A percentile compares a stretch with the other conserved stretches of the same genome.
These are phyloP conservation scores for Sus cebifrons DNA, from an alignment of 2,797 vertebrate genomes.

Conservation along the genomic window DNA sequence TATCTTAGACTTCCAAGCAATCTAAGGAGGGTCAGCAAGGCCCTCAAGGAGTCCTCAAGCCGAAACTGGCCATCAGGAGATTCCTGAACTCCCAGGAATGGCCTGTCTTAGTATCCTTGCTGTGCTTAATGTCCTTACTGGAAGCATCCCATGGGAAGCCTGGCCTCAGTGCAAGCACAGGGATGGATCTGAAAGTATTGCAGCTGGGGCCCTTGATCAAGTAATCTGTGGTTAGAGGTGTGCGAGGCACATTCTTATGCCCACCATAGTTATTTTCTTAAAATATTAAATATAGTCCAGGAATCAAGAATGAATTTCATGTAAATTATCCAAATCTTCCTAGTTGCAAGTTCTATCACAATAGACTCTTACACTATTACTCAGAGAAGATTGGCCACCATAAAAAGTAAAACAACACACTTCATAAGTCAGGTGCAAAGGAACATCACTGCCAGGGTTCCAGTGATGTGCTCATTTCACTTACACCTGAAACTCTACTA, in stretches of 20 bases:
- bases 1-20: not conserved
- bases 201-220: not conserved
- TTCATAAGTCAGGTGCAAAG: not conserved
- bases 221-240: not conserved
- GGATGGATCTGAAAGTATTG: not conserved
- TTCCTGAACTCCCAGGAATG: not conserved
- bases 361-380: not conserved
- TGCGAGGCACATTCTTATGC: not conserved
- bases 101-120: not conserved
- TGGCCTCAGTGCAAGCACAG: not conserved
- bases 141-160: not conserved
- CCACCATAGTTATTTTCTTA: not conserved
- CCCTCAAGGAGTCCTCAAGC: not conserved
- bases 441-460: not conserved
- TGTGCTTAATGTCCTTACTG: not conserved
- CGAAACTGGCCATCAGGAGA: not conserved
- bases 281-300: not conserved
- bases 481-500: not conserved
- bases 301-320: not conserved
- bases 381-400: slow-evolving; percentile 33
- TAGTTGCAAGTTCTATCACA: not conserved
- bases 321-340: not conserved
- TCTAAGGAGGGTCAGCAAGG: not conserved
- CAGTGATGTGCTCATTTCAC: not conserved
- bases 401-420: not conserved